phyloP scores from a whole-genome alignment of 2,113 vertebrate species.

The Cepphus grylle region DNA sequence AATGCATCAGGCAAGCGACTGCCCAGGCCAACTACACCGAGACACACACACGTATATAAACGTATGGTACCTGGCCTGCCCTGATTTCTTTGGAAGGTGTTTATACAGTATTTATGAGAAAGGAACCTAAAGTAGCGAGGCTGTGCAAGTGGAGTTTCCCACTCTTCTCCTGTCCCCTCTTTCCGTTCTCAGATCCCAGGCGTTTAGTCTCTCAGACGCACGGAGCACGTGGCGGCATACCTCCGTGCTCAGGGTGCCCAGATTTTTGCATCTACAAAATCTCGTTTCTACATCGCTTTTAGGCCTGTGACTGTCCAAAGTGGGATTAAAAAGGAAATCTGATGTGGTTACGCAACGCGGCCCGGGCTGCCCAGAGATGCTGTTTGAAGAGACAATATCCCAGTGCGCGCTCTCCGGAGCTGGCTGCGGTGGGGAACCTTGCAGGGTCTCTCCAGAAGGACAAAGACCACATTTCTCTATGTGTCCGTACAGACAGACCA shows the following conservation, averaged over 20 bases:
- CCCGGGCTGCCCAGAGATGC: not conserved
- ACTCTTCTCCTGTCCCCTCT: not conserved
- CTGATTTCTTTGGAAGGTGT: not conserved
- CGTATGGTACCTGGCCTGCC: not conserved
- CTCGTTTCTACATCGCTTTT: not conserved
- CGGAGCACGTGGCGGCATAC: fast-evolving
- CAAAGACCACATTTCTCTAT: not conserved
- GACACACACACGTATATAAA: fast-evolving
- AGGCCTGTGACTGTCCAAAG: not conserved
- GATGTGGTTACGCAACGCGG: conserved; percentile 2
- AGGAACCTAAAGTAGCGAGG: not conserved
- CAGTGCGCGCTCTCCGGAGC: not conserved
- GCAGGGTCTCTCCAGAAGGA: not conserved
- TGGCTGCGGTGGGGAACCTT: not conserved
- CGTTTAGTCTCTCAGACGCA: not conserved
- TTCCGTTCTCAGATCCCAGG: not conserved
- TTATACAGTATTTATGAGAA: not conserved
- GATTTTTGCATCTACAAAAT: not conserved
- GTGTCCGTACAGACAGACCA: not conserved
- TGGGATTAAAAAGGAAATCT: not conserved
- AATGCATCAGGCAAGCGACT: not conserved
- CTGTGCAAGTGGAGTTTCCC: not conserved
- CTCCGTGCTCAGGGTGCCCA: not conserved
- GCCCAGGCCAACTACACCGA: not conserved
- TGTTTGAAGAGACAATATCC: not conserved